A percentile compares a stretch with the other conserved stretches of the same genome.
Evolutionary conservation across 2,113 vertebrate species (phyloP).

Genomic region (Hydrochoerus hydrochaeris): DNA sequence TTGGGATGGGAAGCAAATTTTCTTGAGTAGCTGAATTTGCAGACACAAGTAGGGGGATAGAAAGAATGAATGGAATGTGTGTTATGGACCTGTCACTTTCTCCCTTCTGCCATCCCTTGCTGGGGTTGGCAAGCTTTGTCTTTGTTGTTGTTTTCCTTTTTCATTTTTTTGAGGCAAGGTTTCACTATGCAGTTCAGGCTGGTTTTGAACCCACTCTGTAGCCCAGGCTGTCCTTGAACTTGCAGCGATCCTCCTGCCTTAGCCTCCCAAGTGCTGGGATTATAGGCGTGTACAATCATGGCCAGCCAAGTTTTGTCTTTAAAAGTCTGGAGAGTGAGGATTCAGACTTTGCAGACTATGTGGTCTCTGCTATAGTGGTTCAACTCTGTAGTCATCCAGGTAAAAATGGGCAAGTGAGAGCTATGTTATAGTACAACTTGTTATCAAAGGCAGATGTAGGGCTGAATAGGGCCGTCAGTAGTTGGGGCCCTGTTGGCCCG

Average conservation of each 20-base stretch:
- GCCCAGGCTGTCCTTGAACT: neutral
- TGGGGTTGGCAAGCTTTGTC: neutral
- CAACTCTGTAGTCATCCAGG: neutral
- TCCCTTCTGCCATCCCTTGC: neutral
- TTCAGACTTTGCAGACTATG: neutral
- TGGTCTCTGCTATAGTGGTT: neutral
- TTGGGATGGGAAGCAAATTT: neutral
- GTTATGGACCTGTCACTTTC: neutral
- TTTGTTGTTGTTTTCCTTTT: neutral
- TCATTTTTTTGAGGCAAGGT: neutral
- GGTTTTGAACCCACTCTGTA: neutral
- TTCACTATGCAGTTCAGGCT: neutral
- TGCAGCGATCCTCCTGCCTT: neutral
- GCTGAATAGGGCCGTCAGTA: neutral
- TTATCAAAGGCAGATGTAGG: neutral
- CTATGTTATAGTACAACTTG: neutral
- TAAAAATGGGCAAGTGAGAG: rapidly evolving
- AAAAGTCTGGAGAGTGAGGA: neutral
- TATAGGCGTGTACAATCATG: neutral
- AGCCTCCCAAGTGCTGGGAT: neutral
- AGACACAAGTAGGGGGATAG: neutral
- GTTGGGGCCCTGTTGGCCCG: neutral
- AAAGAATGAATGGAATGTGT: neutral
- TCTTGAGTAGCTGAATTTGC: neutral
- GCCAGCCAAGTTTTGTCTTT: neutral